Evolutionary conservation across 2,888 invertebrate genomes (phyloP).

Genomic region (Petrolisthes cinctipes): DNA sequence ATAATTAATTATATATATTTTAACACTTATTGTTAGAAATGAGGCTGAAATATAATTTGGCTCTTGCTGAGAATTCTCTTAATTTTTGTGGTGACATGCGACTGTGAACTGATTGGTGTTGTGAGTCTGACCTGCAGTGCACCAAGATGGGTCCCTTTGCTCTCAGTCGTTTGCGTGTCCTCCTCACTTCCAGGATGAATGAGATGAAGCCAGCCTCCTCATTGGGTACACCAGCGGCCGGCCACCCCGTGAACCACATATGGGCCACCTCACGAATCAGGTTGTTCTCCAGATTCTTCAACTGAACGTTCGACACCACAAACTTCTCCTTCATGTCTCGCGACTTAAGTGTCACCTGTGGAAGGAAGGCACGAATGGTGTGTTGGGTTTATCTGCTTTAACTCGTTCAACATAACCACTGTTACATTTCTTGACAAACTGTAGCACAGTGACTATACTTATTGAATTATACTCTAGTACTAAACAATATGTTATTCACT

Average conservation of each 20-base stretch:
- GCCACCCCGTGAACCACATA: conserved; percentile 93
- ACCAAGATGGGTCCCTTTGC: conserved; percentile 69
- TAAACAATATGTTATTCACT: too few relatives aligned
- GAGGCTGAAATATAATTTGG: too few relatives aligned
- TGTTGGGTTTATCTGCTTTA: too few relatives aligned
- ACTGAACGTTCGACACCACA: conserved; percentile 85
- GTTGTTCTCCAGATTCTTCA: conserved; percentile 83
- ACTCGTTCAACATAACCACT: too few relatives aligned
- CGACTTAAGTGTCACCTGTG: conserved; percentile 65
- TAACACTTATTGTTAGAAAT: too few relatives aligned
- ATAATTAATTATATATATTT: too few relatives aligned
- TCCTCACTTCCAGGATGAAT: conserved; percentile 86
- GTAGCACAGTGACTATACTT: neutral
- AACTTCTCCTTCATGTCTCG: conserved; percentile 92
- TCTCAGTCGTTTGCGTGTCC: conserved; percentile 68
- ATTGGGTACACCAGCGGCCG: conserved; percentile 85
- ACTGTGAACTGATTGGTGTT: neutral
- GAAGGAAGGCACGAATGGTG: neutral
- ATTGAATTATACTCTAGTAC: neutral
- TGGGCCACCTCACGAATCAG: conserved; percentile 90
- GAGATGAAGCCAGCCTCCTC: conserved; percentile 88
- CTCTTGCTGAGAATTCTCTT: too few relatives aligned
- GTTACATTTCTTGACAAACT: neutral
- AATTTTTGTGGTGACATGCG: too few relatives aligned
- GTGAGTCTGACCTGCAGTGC: conserved; percentile 69